Conservation (phyloP, 2,888 invertebrate genomes). For the Sesamia inferens region DNA sequence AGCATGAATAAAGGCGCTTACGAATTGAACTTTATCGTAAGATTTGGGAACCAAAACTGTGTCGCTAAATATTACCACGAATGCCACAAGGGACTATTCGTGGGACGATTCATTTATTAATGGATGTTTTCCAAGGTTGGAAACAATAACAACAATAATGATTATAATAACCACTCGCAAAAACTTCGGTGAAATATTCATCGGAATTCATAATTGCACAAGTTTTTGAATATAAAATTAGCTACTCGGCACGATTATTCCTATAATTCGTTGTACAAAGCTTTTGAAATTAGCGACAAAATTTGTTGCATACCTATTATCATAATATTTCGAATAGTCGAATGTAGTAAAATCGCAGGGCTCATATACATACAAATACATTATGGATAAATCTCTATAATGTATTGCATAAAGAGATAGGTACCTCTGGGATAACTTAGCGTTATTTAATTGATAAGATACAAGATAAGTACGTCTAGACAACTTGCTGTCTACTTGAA, state of each 20-base stretch:
- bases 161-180: conserved; percentile 15
- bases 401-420: background rate
- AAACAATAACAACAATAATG: conserved; percentile 44
- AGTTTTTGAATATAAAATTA: conserved; percentile 55
- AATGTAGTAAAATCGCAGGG: background rate
- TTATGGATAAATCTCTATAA: background rate
- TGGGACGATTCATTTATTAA: conserved; percentile 13
- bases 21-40: background rate
- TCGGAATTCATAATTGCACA: conserved; percentile 55
- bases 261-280: conserved; percentile 13
- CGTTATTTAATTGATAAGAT: background rate
- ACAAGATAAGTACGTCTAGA: background rate
- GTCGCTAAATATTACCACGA: conserved; percentile 14
- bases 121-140: conserved; percentile 13
- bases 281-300: conserved; percentile 26
- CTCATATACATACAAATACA: background rate
- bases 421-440: background rate
- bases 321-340: conserved; percentile 9
- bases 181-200: conserved; percentile 50
- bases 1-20: background rate
- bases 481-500: background rate
- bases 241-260: conserved; percentile 17
- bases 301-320: conserved; percentile 10
- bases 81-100: conserved; percentile 23
- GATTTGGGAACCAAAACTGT: conserved; percentile 8